Evolutionary conservation across 1,140 invertebrate species (phyloP).

Genomic region (Listronotus bonariensis): DNA sequence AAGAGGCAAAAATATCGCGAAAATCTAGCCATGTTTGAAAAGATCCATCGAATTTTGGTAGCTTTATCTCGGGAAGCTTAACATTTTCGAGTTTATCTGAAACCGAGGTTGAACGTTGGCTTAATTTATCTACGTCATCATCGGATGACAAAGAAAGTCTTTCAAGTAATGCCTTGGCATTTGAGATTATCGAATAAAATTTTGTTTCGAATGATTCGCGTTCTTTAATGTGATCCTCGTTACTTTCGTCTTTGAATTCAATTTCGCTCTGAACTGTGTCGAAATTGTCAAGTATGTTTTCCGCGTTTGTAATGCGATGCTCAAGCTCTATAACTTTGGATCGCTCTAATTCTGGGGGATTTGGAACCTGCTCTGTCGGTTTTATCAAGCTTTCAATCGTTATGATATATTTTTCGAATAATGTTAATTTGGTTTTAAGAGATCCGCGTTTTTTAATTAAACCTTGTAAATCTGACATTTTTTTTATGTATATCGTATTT

Average conservation of each 20-base stretch:
- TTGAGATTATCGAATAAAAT: neutral
- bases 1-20: constrained; percentile 13
- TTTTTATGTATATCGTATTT: too few relatives aligned
- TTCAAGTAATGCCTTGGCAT: too few relatives aligned
- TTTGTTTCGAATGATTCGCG: neutral
- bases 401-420: neutral
- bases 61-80: constrained; percentile 18
- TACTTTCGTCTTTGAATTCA: neutral
- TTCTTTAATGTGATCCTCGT: neutral
- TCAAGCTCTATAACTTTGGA: neutral
- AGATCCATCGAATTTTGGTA: constrained; percentile 22
- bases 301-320: neutral
- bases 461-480: too few relatives aligned
- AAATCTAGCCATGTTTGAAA: constrained; percentile 28
- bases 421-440: neutral
- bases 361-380: too few relatives aligned
- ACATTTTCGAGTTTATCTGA: neutral
- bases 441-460: neutral
- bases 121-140: too few relatives aligned
- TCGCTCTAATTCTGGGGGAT: neutral
- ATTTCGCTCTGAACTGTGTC: neutral
- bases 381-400: neutral
- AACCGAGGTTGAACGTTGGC: neutral
- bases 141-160: too few relatives aligned
- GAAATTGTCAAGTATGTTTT: neutral